These are phyloP conservation scores for Mirza zaza DNA, from an alignment of 2,113 vertebrate species.

Conservation along the genomic window DNA sequence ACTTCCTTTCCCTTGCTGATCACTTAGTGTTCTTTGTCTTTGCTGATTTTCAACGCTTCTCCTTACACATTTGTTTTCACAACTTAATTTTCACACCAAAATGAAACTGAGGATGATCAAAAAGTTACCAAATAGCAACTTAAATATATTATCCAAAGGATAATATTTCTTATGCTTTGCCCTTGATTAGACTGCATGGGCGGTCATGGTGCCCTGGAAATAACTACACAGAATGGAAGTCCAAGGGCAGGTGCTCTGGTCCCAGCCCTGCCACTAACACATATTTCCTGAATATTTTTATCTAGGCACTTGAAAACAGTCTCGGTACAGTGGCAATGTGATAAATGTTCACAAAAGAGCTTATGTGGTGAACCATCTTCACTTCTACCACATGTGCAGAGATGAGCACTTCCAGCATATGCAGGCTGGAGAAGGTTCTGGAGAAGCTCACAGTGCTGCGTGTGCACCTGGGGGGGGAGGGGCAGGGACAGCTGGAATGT, in stretches of 20 bases:
- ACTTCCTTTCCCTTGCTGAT: neutral
- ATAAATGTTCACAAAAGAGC: neutral
- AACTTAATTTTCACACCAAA: constrained; percentile 9
- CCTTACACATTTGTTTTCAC: neutral
- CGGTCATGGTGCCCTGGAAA: neutral
- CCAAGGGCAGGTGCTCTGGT: neutral
- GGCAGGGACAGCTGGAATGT: neutral
- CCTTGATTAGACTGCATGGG: neutral
- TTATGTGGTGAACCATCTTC: neutral
- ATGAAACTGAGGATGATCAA: neutral
- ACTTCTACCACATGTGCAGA: neutral
- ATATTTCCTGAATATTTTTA: neutral
- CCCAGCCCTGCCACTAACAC: neutral
- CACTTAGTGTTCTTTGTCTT: neutral
- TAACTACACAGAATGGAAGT: neutral
- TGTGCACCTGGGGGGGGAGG: rapidly evolving
- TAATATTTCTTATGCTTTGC: neutral
- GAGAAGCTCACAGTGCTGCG: neutral
- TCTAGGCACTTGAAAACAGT: neutral
- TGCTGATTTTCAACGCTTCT: neutral
- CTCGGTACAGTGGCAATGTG: neutral
- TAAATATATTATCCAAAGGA: neutral
- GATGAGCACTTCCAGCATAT: neutral
- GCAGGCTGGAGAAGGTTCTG: neutral
- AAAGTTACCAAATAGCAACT: neutral